Base-by-base conservation (phyloP, 1,140 invertebrate genomes). In the Tetramorium alpestre region DNA sequence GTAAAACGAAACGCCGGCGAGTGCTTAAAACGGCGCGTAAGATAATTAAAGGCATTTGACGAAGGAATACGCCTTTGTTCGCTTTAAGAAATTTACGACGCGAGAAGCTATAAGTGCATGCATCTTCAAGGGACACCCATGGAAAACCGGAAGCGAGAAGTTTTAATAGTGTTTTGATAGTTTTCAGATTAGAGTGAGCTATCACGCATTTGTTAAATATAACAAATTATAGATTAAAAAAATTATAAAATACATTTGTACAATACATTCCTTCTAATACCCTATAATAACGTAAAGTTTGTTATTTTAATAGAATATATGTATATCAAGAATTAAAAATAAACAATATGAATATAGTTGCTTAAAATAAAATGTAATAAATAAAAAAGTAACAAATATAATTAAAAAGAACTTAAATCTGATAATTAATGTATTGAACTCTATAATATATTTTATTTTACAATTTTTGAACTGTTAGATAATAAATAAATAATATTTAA, bases 71-170 rank as follows among this genome's bases (percentile, higher is more conserved):
- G 86, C 47, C 41, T 91, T 93, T 90, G 92, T 92, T 86, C 89
- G 85, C 82, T 94, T 93, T 89, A 90, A 38, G 49, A 88, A 60
- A 80, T 33, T 93, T 94, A 89, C 88, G 89, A 92, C 91, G 89
- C 44, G 44, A 33, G 3, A 8, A 13, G 13, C 18, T 56, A 22
- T 56, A 22, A 44, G 10, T 3, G 3, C 38, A 4, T n/a, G 22
- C 18, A 56, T 54, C 85, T 77, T 78, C 65, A 70, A 87, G 80
- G 73, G 58, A 84, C 69, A 3, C 3, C 6, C 1, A 54, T 13
- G 1, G 3, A 33, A 56, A 5, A 25, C 25, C 64, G 41, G 18
- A 73, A 81, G 18, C 6, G 3, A 72, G n/a, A 47, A 11, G 0
- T 69, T 56, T 54, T 51, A 22, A 44, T 22, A 75, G 10, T n/a